phyloP scores from a whole-genome alignment of 2,113 vertebrate species.

The Syngnathus typhle region DNA sequence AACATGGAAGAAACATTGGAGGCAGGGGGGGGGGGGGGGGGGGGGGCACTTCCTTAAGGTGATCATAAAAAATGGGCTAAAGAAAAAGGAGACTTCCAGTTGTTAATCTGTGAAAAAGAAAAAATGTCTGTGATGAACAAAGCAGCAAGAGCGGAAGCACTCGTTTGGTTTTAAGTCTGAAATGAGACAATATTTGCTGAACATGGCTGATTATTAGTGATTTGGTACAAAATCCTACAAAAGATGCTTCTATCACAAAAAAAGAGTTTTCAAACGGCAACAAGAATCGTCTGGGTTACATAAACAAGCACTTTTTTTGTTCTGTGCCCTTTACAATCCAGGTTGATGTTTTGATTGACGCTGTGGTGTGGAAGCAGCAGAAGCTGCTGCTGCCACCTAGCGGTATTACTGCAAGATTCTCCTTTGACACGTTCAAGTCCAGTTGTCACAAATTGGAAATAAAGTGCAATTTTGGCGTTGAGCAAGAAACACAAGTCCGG shows the following conservation, averaged over 20 bases:
- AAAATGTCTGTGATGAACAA: conserved; percentile 2
- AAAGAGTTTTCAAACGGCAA: conserved; percentile 37
- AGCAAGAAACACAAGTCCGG: conserved; percentile 7
- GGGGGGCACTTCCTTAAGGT: conserved; percentile 14
- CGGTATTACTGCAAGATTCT: conserved; percentile 34
- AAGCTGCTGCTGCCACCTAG: conserved; percentile 43
- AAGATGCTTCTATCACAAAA: conserved; percentile 44
- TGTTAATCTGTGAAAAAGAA: not conserved
- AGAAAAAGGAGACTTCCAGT: not conserved
- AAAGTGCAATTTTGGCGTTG: conserved; percentile 66
- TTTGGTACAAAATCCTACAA: conserved; percentile 64
- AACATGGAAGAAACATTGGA: conserved; percentile 15
- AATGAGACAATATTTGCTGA: not conserved
- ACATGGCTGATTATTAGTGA: conserved; percentile 13
- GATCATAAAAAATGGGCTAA: conserved; percentile 7
- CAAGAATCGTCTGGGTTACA: conserved; percentile 27
- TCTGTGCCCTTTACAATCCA: conserved; percentile 17
- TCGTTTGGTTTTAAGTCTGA: not conserved
- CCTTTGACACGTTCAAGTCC: conserved; percentile 26
- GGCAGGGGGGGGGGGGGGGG: not conserved
- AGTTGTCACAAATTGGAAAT: conserved; percentile 61
- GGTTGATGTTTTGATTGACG: conserved; percentile 1
- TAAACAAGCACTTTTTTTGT: conserved; percentile 24
- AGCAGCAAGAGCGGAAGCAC: not conserved
- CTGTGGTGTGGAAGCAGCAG: conserved; percentile 11